Percentiles rank a stretch among this genome's conserved stretches.
Evolutionary conservation across 2,797 vertebrate genomes (phyloP).

Genomic region (Enteromius paludinosus): DNA sequence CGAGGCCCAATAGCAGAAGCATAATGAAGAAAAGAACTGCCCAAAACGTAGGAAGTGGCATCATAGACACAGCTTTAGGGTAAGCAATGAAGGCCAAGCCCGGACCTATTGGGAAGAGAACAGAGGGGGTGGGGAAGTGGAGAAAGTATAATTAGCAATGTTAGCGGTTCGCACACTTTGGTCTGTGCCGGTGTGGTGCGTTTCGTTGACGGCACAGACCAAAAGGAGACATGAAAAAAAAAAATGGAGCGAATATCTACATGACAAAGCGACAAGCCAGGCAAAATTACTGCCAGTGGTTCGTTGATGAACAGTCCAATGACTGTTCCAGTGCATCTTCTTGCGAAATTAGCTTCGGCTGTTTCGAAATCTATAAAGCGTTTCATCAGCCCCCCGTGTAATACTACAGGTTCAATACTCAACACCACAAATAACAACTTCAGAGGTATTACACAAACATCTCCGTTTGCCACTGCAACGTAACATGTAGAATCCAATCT

Average conservation of each 20-base stretch:
- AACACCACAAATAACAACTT: slow-evolving; percentile 15
- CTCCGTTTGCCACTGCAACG: slow-evolving; percentile 41
- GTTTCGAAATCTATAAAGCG: slow-evolving; percentile 23
- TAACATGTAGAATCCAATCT: slow-evolving; percentile 53
- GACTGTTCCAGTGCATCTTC: slow-evolving; percentile 7
- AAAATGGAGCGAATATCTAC: slow-evolving; percentile 19
- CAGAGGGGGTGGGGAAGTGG: slow-evolving; percentile 64
- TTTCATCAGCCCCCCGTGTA: not conserved
- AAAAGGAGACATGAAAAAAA: slow-evolving; percentile 52
- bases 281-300: slow-evolving; percentile 27
- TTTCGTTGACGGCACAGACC: slow-evolving; percentile 64
- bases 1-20: slow-evolving; percentile 99
- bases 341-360: not conserved
- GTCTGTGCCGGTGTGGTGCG: slow-evolving; percentile 67
- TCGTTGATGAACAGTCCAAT: not conserved
- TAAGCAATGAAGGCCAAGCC: slow-evolving; percentile 99
- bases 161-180: slow-evolving; percentile 59
- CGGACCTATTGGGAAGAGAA: slow-evolving; percentile 83
- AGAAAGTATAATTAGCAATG: slow-evolving; percentile 71
- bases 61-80: slow-evolving; percentile 98
- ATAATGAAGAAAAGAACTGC: slow-evolving; percentile 98
- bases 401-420: slow-evolving; percentile 5
- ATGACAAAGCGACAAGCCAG: slow-evolving; percentile 31
- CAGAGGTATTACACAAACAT: slow-evolving; percentile 38
- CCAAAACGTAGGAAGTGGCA: slow-evolving; percentile 97